Evolutionary conservation across 2,797 vertebrate species (phyloP), one percentile per base, ranked within the genome.

Genomic region (Moxostoma hubbsi): DNA sequence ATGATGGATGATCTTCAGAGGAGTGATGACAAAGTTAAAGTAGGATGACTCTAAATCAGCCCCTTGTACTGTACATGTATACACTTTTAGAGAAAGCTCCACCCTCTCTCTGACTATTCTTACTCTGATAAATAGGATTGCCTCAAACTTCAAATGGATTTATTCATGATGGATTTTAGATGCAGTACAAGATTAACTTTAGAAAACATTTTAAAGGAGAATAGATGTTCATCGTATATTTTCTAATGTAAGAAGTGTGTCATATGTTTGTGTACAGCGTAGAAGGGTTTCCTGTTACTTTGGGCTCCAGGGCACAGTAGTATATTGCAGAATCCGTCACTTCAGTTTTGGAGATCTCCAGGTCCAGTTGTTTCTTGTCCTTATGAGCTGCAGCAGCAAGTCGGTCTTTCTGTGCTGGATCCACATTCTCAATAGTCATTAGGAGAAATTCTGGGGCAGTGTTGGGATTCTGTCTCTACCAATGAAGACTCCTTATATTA

Each of bases 331-430:
- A 43, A 71, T 83, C 79, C 71, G 50, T 24, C 24, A 67, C 51
- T 45, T 71, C 83, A 80, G 63, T 64, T 51, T 53, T 68, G 45
- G 80, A 59, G 80, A 77, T 80, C 18, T 57, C 9, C 57, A 84
- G 50, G 12, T 49, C 0, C 9, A 84, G 43, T 5, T 5, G 12
- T 7, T 2, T 67, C 3, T 49, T 76, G 24, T 45, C 49, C 16
- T 69, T 73, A 6, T 43, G 36, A 7, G 50, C 15, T 47, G 73
- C 51, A 61, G 75, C 63, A 10, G 13, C 10, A 7, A 6, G 0
- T n/a, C n/a, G 46, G 11, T 3, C 43, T 0, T 58, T 18, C 47
- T 57, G 7, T 5, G 6, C 0, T 11, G 46, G 46, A 7, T 0
- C 55, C 47, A 2, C 0, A 36, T 0, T 8, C 68, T 67, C 70